Evolutionary conservation across 2,797 vertebrate species (phyloP).

Genomic region (Acipenser transmontanus): DNA sequence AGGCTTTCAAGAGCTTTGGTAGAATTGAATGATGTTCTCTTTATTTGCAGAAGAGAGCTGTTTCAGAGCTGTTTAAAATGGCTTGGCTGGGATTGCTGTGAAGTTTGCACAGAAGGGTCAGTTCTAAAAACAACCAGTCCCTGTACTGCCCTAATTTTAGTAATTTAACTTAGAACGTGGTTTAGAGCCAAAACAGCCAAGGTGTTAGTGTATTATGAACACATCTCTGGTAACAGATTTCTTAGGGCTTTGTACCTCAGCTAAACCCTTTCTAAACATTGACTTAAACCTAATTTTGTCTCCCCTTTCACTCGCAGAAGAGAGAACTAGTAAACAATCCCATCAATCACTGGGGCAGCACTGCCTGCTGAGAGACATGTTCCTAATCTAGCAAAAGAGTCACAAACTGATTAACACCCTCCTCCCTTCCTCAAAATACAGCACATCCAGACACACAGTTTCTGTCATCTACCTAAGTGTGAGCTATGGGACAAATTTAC

Average conservation of each 20-base stretch:
- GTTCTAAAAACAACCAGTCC: neutral
- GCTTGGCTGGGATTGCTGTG: neutral
- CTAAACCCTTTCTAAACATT: slow-evolving; percentile 12
- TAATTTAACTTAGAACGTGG: slow-evolving; percentile 1
- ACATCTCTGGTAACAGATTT: slow-evolving; percentile 11
- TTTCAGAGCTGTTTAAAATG: neutral
- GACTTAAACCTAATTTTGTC: slow-evolving; percentile 11
- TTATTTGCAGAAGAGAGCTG: neutral
- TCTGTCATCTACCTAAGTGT: neutral
- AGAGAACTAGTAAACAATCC: neutral
- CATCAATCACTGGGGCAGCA: slow-evolving; percentile 13
- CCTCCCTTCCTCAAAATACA: too few species aligned
- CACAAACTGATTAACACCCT: slow-evolving; percentile 3
- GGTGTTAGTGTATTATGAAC: slow-evolving; percentile 12
- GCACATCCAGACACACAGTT: neutral
- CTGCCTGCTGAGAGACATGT: slow-evolving; percentile 2
- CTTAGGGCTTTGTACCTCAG: slow-evolving; percentile 7
- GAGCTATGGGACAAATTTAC: neutral
- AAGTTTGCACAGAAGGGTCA: too few species aligned
- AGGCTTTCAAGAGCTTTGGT: neutral
- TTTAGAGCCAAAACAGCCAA: slow-evolving; percentile 1
- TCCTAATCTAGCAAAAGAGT: neutral
- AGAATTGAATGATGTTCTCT: neutral
- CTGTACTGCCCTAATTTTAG: slow-evolving; percentile 6
- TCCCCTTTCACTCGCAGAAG: slow-evolving; percentile 3